Evolutionary conservation across 1,140 invertebrate species (phyloP).

Genomic region (Glossosoma conforme): DNA sequence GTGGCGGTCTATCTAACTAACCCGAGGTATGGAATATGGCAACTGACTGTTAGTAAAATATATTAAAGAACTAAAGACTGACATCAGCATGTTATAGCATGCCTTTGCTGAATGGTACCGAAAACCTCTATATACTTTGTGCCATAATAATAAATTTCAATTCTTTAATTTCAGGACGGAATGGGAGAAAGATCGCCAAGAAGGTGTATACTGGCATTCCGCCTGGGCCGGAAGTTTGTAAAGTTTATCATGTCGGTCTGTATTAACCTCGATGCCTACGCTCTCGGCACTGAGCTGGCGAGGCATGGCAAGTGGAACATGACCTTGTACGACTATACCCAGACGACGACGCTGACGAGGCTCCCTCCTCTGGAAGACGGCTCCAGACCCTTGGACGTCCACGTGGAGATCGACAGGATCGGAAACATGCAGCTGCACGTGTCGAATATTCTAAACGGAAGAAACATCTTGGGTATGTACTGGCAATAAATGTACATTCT

Average conservation of each 20-base stretch:
- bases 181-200: constrained; percentile 52
- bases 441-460: constrained; percentile 63
- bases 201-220: too few relatives aligned
- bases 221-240: too few relatives aligned
- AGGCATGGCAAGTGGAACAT: constrained; percentile 69
- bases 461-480: constrained; percentile 60
- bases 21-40: too few relatives aligned
- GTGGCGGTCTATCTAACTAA: too few relatives aligned
- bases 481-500: too few relatives aligned
- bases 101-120: neutral
- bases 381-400: constrained; percentile 54
- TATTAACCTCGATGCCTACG: constrained; percentile 57
- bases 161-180: constrained; percentile 59
- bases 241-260: too few relatives aligned
- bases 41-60: too few relatives aligned
- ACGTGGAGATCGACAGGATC: constrained; percentile 66
- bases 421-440: constrained; percentile 71
- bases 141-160: too few relatives aligned
- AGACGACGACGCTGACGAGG: constrained; percentile 68
- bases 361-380: constrained; percentile 40
- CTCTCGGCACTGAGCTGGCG: constrained; percentile 54
- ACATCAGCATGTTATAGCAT: too few relatives aligned
- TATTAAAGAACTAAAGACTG: too few relatives aligned
- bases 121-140: too few relatives aligned
- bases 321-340: constrained; percentile 65